Evolutionary conservation across 2,113 vertebrate species (phyloP), one percentile per base, ranked within the genome.

Genomic region (Corythornis madagascariensis): DNA sequence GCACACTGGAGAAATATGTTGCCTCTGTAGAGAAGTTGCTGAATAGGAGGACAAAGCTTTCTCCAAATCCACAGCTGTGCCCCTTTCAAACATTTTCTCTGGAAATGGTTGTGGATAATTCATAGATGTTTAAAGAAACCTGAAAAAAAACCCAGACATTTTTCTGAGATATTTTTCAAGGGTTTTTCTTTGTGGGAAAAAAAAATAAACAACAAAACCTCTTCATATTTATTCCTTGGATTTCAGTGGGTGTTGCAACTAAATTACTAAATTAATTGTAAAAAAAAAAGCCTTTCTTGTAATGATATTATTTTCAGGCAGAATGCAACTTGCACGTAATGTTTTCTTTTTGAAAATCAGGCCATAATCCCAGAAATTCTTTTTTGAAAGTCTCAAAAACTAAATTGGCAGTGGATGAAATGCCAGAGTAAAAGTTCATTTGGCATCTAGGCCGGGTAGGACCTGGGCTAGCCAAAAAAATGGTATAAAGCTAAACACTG

Each of bases 391-490:
- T 67, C 31, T 67, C 15, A 59, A 25, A 60, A 77, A 61, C 48
- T 79, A 67, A 82, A 47, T 35, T 85, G 40, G 45, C 59, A 76
- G 18, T n/a, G 0, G 17, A 45, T 85, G 60, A 85, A 88, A 64
- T 69, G 33, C 16, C 45, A 66, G 38, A 85, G 8, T 80, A 59
- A 83, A 90, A 89, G 76, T 88, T 64, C 69, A 79, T 91, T 89
- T 95, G 92, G 67, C 83, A 83, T 61, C 59, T 86, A 82, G 25
- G 82, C 60, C 92, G 77, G 55, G 26, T 63, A 63, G 57, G 67
- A 64, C 61, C 16, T 80, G 45, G 45, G 13, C 22, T 63, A 64
- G 60, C 52, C 52, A 81, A 76, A 74, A 74, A 71, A 21, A 13
- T 66, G 42, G 10, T 17, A 31, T 85, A 11, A 74, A 74, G 38